These are phyloP conservation scores for Acanthosepion lycidas DNA, from an alignment of 2,888 invertebrate genomes.

Conservation along the genomic window DNA sequence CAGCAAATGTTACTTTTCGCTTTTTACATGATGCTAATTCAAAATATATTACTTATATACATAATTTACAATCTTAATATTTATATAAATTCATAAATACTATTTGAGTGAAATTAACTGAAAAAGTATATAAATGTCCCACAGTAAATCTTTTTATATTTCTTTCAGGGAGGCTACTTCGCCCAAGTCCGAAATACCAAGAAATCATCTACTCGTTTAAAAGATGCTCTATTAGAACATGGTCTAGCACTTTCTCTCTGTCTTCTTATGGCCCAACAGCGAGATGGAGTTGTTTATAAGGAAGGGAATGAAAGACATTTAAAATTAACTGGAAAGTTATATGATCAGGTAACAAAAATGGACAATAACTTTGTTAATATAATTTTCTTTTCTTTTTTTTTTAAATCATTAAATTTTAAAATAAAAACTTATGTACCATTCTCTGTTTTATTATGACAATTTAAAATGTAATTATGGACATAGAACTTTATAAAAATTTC, in stretches of 20 bases:
- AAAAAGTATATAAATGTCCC: background rate
- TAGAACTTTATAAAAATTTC: too few relatives aligned
- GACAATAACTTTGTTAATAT: background rate
- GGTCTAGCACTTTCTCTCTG: slow-evolving; percentile 91
- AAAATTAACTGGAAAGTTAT: slow-evolving; percentile 85
- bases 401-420: background rate
- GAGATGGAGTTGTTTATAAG: slow-evolving; percentile 91
- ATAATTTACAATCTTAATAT: background rate
- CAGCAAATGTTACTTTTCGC: background rate
- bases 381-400: background rate
- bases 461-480: too few relatives aligned
- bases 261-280: slow-evolving; percentile 95
- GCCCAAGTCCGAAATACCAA: slow-evolving; percentile 97
- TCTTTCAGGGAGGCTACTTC: slow-evolving; percentile 92
- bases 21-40: background rate
- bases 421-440: too few relatives aligned
- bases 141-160: background rate
- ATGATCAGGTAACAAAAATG: slow-evolving; percentile 78
- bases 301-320: slow-evolving; percentile 75
- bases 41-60: background rate
- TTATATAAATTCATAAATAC: background rate
- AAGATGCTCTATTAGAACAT: slow-evolving; percentile 94
- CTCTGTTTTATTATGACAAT: too few relatives aligned
- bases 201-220: slow-evolving; percentile 92
- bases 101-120: background rate